phyloP scores from a whole-genome alignment of 2,888 invertebrate genomes.

The Chaitophorus viminalis region DNA sequence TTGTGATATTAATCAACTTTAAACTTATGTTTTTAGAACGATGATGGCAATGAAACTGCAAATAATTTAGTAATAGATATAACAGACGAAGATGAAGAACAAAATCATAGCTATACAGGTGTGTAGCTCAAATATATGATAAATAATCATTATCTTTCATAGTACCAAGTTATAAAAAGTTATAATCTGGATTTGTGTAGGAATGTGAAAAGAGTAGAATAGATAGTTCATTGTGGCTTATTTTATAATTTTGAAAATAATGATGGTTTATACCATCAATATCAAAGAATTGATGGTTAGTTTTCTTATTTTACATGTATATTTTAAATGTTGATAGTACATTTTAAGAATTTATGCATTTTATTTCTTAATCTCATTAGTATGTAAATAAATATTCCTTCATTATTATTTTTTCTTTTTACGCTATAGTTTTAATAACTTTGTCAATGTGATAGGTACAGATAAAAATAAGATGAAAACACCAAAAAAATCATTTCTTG shows the following conservation, averaged over 20 bases:
- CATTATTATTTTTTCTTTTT: background rate
- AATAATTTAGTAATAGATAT: slow-evolving; percentile 60
- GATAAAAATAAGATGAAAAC: background rate
- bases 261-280: background rate
- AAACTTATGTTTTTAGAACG: slow-evolving; percentile 38
- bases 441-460: slow-evolving; percentile 13
- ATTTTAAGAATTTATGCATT: background rate
- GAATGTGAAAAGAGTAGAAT: background rate
- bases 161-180: background rate
- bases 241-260: background rate
- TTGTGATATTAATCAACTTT: background rate
- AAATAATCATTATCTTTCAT: background rate
- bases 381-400: background rate
- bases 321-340: background rate
- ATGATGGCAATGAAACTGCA: slow-evolving; percentile 43
- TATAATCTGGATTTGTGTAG: background rate
- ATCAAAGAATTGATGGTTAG: too few relatives aligned
- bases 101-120: slow-evolving; percentile 43
- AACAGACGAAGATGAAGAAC: slow-evolving; percentile 56
- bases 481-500: slow-evolving; percentile 61
- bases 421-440: background rate
- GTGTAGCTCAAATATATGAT: background rate
- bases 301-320: too few relatives aligned
- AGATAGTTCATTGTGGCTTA: background rate
- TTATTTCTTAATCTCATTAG: background rate